Base-by-base conservation (phyloP, 2,888 invertebrate genomes). In the Brenthis hecate region DNA sequence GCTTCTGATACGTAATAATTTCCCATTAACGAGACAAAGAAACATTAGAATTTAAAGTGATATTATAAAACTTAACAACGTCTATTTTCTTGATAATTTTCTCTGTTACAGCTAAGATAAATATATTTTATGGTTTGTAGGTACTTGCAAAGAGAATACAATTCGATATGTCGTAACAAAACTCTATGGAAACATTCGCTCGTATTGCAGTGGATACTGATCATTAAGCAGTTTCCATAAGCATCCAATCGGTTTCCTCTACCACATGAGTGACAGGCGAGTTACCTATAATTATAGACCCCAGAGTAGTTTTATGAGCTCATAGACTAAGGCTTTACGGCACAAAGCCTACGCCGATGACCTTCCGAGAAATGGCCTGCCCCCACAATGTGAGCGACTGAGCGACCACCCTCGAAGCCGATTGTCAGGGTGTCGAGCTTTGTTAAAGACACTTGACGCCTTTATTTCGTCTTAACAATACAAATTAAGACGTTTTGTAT, bases 321-420 rank as follows among this genome's bases (percentile, higher is more conserved):
- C 79, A 85, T 87, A 87, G 86, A 77, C 81, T 80, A 80, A 83
- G 81, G 76, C 79, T 80, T 81, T 80, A 56, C 76, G 75, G 78
- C 77, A 80, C 79, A 81, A 80, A 83, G 81, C 80, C 80, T 80
- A 80, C 79, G 77, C 73, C 79, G 75, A 78, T 86, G 86, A 88
- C 89, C 91, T 92, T 92, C 92, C 83, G 73, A 88, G 91, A 91
- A 92, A 78, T 82, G 80, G 83, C 80, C 80, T 79, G 78, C 80
- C 74, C 74, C 77, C 77, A 81, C 82, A 81, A 79, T 81, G 85
- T 84, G 77, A 64, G 70, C 60, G 54, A 36, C 62, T 54, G 53
- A 62, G 70, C 72, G 92, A 86, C 92, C 92, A 91, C 92, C 91
- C 89, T 83, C 85, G 81, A 75, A 65, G 89, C 65, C 77, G 81